A percentile compares a stretch with the other conserved stretches of the same genome.
Conservation (phyloP, 2,888 invertebrate genomes). For the Parnassius mnemosyne region DNA sequence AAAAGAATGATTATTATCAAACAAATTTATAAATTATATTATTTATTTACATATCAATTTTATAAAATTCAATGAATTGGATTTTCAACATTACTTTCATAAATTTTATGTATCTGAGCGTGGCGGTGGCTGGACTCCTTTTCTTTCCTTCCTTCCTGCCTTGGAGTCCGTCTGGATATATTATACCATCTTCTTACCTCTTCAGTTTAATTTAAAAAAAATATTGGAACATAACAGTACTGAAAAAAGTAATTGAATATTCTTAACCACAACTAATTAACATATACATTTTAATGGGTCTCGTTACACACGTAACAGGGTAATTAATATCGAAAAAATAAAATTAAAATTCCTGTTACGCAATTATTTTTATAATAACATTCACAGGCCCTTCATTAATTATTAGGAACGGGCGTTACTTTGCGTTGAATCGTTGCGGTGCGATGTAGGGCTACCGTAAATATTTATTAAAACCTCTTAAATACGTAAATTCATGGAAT, state of each 20-base stretch:
- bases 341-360: slow-evolving; percentile 23
- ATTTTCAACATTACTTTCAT: too few species aligned
- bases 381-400: slow-evolving; percentile 21
- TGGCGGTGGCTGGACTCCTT: too few species aligned
- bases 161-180: too few species aligned
- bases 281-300: slow-evolving; percentile 23
- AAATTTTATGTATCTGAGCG: too few species aligned
- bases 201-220: too few species aligned
- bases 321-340: slow-evolving; percentile 21
- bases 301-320: slow-evolving; percentile 20
- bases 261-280: slow-evolving; percentile 13
- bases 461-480: slow-evolving; percentile 18
- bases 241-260: neutral
- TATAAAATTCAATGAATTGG: too few species aligned
- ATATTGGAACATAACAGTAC: neutral
- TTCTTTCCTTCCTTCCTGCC: too few species aligned
- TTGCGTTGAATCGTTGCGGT: slow-evolving; percentile 7
- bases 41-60: too few species aligned
- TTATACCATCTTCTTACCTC: too few species aligned
- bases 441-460: slow-evolving; percentile 4
- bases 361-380: slow-evolving; percentile 23
- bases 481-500: slow-evolving; percentile 21
- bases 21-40: too few species aligned
- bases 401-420: slow-evolving; percentile 13
- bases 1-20: too few species aligned